Evolutionary conservation across 2,113 vertebrate genomes (phyloP).

Genomic region (Dromaius novaehollandiae): DNA sequence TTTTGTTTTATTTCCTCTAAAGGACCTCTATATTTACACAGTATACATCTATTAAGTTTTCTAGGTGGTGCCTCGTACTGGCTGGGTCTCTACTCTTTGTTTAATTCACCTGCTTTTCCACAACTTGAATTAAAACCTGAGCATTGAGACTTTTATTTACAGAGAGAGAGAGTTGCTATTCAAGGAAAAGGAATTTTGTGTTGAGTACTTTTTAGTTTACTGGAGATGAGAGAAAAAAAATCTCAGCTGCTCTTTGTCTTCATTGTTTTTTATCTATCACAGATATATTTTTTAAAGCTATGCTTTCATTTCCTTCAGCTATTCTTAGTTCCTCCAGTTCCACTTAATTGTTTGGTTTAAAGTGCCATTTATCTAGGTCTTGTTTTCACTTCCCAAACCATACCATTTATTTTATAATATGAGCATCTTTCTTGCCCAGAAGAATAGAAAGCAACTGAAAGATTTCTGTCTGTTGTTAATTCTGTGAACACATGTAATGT

Average conservation of each 20-base stretch:
- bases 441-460: neutral
- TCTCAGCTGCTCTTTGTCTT: neutral
- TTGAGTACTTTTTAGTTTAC: neutral
- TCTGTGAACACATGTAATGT: neutral
- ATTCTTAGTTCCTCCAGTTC: neutral
- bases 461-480: neutral
- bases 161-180: neutral
- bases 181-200: neutral
- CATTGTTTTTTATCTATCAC: neutral
- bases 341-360: neutral
- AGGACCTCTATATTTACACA: neutral
- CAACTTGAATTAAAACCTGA: neutral
- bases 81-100: neutral
- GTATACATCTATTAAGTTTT: neutral
- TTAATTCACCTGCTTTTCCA: neutral
- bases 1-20: neutral
- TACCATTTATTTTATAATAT: neutral
- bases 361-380: neutral
- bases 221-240: neutral
- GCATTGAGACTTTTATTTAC: neutral
- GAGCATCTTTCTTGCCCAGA: neutral
- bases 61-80: neutral
- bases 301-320: neutral
- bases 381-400: neutral
- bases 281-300: neutral